Base-by-base conservation (phyloP, 2,113 vertebrate species). In the Onychorhynchus coronatus region DNA sequence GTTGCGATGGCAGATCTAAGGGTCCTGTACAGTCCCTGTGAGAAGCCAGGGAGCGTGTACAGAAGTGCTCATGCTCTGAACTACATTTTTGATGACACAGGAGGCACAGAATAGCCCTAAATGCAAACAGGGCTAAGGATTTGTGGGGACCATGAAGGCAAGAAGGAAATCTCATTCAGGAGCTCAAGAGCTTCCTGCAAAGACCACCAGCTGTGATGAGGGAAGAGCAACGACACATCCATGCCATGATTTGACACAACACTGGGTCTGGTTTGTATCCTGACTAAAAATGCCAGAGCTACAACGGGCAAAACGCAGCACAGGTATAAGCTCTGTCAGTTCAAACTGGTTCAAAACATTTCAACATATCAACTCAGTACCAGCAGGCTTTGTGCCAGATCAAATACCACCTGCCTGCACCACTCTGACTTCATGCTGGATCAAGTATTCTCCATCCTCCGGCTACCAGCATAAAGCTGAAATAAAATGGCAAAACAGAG, bases 371-470 rank as follows among this genome's bases (percentile, higher is more conserved):
- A 67, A 16, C 91, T 86, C 80, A 42, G 67, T 15, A 73, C 62
- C 37, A 55, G 85, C 25, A 42, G 74, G 79, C 28, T 92, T 70
- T 23, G 8, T 55, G 63, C 68, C 67, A 91, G 83, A 63, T 72
- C 55, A 91, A 89, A 82, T 85, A 88, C 10, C 56, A 82, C 85
- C 82, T 85, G 85, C 21, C 65, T 91, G 79, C 63, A 41, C 58
- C n/a, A 8, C 21, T 37, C 37, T 5, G 1, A 27, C 59, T 55
- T 24, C 23, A 72, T 35, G 50, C 63, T 53, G 30, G 28, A 33
- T 49, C 67, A 27, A 52, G 53, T 31, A n/a, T 0, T 71, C 79
- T 42, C 79, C 61, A 27, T 65, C 78, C 41, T 80, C 67, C 72
- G 73, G 39, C 62, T 46, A n/a, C 6, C 52, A 31, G 44, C 28